Evolutionary conservation across 2,888 invertebrate species (phyloP).

Genomic region (Gari tellinella): DNA sequence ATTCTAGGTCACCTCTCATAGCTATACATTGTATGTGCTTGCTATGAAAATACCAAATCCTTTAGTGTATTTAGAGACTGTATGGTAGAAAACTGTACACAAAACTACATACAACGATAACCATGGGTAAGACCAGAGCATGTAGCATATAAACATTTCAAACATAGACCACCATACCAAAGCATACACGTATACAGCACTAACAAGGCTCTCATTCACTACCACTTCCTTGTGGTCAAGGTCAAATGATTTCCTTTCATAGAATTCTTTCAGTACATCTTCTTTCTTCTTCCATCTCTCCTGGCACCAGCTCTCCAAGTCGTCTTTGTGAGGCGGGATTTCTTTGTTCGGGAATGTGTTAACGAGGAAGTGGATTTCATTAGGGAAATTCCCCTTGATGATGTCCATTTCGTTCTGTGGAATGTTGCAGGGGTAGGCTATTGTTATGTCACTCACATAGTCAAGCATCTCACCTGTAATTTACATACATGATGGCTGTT

Average conservation of each 20-base stretch:
- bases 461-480: slow-evolving; percentile 87
- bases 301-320: slow-evolving; percentile 50
- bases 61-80: slow-evolving; percentile 39
- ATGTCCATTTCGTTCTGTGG: slow-evolving; percentile 92
- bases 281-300: slow-evolving; percentile 46
- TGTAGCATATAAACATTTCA: slow-evolving; percentile 31
- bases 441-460: slow-evolving; percentile 93
- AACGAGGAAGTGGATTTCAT: slow-evolving; percentile 91
- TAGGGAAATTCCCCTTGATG: slow-evolving; percentile 89
- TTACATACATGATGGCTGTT: too few relatives aligned
- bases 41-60: slow-evolving; percentile 53
- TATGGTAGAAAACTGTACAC: slow-evolving; percentile 47
- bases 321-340: slow-evolving; percentile 45
- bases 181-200: slow-evolving; percentile 38
- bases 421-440: slow-evolving; percentile 91
- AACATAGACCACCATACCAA: slow-evolving; percentile 47
- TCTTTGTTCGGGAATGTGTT: slow-evolving; percentile 82
- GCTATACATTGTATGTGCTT: slow-evolving; percentile 23
- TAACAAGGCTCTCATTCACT: slow-evolving; percentile 46
- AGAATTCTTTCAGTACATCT: slow-evolving; percentile 40
- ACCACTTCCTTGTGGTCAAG: neutral
- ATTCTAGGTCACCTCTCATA: too few relatives aligned
- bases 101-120: slow-evolving; percentile 50
- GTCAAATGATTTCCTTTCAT: slow-evolving; percentile 46
- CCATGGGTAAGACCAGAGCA: slow-evolving; percentile 41